These are phyloP conservation scores for Merops nubicus DNA, from an alignment of 2,113 vertebrate species.

Conservation along the genomic window DNA sequence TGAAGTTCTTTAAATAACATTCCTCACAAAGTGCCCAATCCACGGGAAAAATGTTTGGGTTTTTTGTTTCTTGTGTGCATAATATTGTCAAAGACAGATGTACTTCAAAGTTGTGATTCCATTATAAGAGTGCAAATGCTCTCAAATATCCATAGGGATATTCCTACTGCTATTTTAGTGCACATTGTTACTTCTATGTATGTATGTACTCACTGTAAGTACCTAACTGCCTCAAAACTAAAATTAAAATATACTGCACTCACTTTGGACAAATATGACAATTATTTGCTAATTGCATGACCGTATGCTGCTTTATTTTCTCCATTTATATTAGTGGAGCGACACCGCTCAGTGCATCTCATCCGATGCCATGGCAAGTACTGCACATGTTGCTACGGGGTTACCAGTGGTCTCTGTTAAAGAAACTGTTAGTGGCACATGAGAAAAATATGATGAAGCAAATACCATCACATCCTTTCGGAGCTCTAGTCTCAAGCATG, in stretches of 20 bases:
- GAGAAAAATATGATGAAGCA: not conserved
- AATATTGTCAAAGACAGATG: not conserved
- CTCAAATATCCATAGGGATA: not conserved
- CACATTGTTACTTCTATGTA: conserved; percentile 8
- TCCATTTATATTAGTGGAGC: not conserved
- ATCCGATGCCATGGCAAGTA: not conserved
- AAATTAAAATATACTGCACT: conserved; percentile 5
- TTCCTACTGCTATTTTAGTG: not conserved
- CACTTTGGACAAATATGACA: not conserved
- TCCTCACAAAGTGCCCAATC: not conserved
- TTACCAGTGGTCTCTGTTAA: not conserved
- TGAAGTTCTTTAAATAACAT: not conserved
- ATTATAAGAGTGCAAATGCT: not conserved
- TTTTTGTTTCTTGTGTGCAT: not conserved
- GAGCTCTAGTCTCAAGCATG: not conserved
- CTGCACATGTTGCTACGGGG: not conserved
- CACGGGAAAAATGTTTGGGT: rapidly evolving
- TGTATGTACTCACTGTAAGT: not conserved
- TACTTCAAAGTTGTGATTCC: not conserved
- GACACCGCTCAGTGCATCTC: not conserved
- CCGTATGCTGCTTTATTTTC: not conserved
- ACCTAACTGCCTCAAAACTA: conserved; percentile 6
- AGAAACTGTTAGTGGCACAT: not conserved
- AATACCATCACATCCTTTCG: not conserved
- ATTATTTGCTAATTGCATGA: not conserved